Conservation (phyloP, 2,797 vertebrate genomes). For the Lepidocolaptes lacrymiger region DNA sequence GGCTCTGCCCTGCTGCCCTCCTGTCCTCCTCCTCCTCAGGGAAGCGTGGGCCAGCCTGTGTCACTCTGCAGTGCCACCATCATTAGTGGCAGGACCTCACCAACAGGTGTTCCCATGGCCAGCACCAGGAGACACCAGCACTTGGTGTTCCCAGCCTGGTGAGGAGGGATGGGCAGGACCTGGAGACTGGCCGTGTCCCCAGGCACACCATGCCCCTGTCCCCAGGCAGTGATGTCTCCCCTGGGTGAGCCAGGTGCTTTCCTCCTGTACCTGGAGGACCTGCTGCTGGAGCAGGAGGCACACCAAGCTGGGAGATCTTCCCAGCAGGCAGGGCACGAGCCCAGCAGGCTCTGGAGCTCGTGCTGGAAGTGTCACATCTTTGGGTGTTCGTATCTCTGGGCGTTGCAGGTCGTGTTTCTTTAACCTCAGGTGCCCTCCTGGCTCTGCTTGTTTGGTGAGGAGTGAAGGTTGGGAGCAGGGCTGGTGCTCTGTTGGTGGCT, state of each 20-base stretch:
- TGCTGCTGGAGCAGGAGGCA: neutral
- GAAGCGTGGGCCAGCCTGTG: neutral
- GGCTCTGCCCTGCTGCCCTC: neutral
- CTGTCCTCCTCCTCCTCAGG: neutral
- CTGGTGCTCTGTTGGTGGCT: neutral
- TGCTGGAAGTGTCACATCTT: neutral
- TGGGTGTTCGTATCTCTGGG: neutral
- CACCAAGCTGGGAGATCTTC: neutral
- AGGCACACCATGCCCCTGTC: neutral
- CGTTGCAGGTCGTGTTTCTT: accelerated
- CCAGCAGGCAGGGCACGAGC: neutral
- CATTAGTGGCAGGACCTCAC: neutral
- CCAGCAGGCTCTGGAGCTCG: neutral
- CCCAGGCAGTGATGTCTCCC: accelerated
- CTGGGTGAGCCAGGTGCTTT: neutral
- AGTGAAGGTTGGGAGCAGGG: neutral
- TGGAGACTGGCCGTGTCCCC: neutral
- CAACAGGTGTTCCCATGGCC: neutral
- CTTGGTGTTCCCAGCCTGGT: neutral
- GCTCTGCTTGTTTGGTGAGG: neutral
- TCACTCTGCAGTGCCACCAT: neutral
- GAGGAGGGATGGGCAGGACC: neutral
- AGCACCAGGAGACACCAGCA: accelerated
- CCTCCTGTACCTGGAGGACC: accelerated
- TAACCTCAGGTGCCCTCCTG: conserved; percentile 3